A percentile compares a stretch with the other conserved stretches of the same genome.
Conservation (phyloP, 1,140 invertebrate genomes). For the Drosophila oshimai region DNA sequence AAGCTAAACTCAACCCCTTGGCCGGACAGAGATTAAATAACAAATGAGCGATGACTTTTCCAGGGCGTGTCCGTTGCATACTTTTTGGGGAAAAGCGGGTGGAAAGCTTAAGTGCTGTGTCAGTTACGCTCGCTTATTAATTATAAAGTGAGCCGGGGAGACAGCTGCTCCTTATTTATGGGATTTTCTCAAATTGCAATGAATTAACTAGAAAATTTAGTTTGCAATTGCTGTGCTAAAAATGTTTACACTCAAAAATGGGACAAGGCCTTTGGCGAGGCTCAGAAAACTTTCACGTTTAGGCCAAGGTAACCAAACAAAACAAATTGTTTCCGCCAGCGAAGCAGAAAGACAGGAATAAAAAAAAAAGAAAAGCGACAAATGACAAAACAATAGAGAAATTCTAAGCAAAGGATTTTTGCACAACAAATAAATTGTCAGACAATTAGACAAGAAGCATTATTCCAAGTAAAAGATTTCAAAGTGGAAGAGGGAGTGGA, state of each 20-base stretch:
- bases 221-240: background rate
- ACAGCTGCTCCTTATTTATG: constrained; percentile 63
- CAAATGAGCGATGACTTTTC: constrained; percentile 75
- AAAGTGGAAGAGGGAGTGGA: background rate
- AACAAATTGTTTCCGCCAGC: constrained; percentile 49
- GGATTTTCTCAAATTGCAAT: constrained; percentile 55
- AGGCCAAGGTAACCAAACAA: constrained; percentile 57
- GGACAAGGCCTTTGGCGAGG: constrained; percentile 7
- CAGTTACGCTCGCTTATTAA: constrained; percentile 51
- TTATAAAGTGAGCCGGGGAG: constrained; percentile 32
- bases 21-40: constrained; percentile 73
- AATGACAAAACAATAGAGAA: constrained; percentile 61
- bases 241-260: background rate
- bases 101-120: constrained; percentile 6
- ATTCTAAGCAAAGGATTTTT: background rate
- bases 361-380: constrained; percentile 20
- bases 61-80: constrained; percentile 27
- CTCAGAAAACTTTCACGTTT: constrained; percentile 53
- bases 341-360: constrained; percentile 13
- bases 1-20: constrained; percentile 6
- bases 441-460: constrained; percentile 47
- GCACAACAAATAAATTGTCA: constrained; percentile 22
- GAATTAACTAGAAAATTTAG: constrained; percentile 26
- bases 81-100: constrained; percentile 16
- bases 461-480: constrained; percentile 40